A percentile compares a stretch with the other conserved stretches of the same genome.
phyloP scores from a whole-genome alignment of 1,140 invertebrate species.

The Euglossa dilemma region DNA sequence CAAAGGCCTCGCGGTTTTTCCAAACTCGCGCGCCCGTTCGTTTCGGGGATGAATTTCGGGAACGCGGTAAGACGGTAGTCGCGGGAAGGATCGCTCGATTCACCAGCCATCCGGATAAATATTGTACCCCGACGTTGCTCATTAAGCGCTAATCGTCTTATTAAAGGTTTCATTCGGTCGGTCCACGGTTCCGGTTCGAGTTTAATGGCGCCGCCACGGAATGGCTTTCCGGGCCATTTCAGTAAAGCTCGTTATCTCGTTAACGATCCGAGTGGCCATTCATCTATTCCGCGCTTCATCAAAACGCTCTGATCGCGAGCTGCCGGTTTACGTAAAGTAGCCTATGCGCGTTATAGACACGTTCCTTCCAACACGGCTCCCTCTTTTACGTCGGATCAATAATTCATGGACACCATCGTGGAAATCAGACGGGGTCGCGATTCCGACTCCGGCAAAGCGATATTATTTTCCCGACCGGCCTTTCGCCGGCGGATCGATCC shows the following conservation, averaged over 20 bases:
- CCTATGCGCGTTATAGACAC: background rate
- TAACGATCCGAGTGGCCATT: slow-evolving; percentile 59
- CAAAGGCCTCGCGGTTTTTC: too few species aligned
- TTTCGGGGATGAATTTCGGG: background rate
- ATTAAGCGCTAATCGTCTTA: slow-evolving; percentile 56
- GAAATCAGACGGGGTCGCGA: background rate
- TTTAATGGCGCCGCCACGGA: slow-evolving; percentile 50
- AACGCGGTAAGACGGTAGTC: background rate
- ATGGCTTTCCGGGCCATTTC: slow-evolving; percentile 53
- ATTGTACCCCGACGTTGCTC: slow-evolving; percentile 32
- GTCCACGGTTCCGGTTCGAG: slow-evolving; percentile 37
- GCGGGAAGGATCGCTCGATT: slow-evolving; percentile 6
- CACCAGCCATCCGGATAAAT: slow-evolving; percentile 37
- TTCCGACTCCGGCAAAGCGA: background rate
- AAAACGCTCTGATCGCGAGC: slow-evolving; percentile 36
- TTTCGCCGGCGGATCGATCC: background rate
- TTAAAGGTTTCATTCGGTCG: slow-evolving; percentile 32
- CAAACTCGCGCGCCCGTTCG: too few species aligned
- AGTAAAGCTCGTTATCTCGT: slow-evolving; percentile 61
- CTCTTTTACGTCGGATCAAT: background rate
- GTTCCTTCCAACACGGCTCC: background rate
- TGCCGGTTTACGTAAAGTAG: background rate
- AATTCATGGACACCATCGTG: background rate
- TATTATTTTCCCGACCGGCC: background rate
- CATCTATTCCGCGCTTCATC: slow-evolving; percentile 58